Percentiles rank a stretch among this genome's conserved stretches.
Conservation (phyloP, 1,140 invertebrate genomes). For the Arctopsyche grandis region DNA sequence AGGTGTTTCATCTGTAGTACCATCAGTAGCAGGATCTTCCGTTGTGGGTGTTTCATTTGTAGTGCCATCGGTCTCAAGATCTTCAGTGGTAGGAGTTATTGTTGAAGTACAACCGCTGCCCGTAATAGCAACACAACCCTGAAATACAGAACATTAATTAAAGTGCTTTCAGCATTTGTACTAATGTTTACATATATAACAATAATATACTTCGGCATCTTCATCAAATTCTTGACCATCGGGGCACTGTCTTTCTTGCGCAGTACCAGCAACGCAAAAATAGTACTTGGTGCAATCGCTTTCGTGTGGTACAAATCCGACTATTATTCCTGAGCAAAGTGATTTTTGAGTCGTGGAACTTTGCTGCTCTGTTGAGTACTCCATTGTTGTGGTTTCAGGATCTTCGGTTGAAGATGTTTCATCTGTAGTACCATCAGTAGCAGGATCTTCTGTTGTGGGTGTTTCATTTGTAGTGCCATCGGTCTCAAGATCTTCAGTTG, state of each 20-base stretch:
- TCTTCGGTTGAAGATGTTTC: neutral
- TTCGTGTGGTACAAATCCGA: neutral
- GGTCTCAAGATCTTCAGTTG: neutral
- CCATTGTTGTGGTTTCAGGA: neutral
- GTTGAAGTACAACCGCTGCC: neutral
- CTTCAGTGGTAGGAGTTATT: neutral
- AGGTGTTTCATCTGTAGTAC: neutral
- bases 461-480: neutral
- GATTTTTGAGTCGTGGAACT: neutral
- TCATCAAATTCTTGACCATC: neutral
- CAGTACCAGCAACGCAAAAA: neutral
- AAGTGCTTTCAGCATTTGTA: no score
- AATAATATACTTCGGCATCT: no score
- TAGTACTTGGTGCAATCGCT: constrained; percentile 23
- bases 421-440: neutral
- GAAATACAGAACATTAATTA: neutral
- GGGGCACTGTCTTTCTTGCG: neutral
- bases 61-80: neutral
- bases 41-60: neutral
- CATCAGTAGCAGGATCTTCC: neutral
- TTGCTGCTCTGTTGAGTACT: neutral
- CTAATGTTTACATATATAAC: no score
- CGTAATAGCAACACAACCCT: neutral
- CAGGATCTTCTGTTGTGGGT: neutral
- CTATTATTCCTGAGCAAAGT: no score